Percentiles rank a stretch among this genome's conserved stretches.
These are phyloP conservation scores for Psittacula derbiana DNA, from an alignment of 2,797 vertebrate genomes.

Conservation along the genomic window DNA sequence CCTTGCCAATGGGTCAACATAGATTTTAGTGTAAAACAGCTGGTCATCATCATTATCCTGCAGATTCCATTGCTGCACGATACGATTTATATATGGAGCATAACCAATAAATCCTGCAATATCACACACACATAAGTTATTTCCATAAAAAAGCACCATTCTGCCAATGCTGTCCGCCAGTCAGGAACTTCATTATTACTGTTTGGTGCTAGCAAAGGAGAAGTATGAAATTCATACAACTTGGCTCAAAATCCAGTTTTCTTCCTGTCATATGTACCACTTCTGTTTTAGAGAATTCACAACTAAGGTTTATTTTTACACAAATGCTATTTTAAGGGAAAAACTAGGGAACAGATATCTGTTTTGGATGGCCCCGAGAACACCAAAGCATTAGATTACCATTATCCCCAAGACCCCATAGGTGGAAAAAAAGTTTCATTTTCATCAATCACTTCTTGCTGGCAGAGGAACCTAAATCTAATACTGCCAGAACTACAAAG, in stretches of 20 bases:
- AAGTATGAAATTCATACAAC: background rate
- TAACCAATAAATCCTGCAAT: conserved; percentile 93
- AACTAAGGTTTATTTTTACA: background rate
- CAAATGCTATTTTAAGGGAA: background rate
- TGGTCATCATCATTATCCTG: conserved; percentile 99
- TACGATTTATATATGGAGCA: conserved; percentile 82
- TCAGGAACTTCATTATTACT: background rate
- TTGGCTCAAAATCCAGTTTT: background rate
- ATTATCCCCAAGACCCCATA: background rate
- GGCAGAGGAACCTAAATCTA: background rate
- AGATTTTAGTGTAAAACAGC: conserved; percentile 98
- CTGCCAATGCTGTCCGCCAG: background rate
- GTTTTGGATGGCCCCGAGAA: background rate
- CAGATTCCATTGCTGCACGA: conserved; percentile 91
- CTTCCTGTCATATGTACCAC: background rate
- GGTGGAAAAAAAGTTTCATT: background rate
- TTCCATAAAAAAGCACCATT: background rate
- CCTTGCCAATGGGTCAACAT: conserved; percentile 87
- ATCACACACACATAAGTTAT: background rate
- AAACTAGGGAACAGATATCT: background rate
- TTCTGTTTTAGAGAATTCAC: background rate
- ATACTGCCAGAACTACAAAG: background rate
- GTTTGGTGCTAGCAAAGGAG: background rate
- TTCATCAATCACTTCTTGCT: background rate
- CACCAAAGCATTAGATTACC: background rate